These are phyloP conservation scores for Cryptoleucopteryx plumbea DNA, from an alignment of 2,113 vertebrate species.

Conservation along the genomic window DNA sequence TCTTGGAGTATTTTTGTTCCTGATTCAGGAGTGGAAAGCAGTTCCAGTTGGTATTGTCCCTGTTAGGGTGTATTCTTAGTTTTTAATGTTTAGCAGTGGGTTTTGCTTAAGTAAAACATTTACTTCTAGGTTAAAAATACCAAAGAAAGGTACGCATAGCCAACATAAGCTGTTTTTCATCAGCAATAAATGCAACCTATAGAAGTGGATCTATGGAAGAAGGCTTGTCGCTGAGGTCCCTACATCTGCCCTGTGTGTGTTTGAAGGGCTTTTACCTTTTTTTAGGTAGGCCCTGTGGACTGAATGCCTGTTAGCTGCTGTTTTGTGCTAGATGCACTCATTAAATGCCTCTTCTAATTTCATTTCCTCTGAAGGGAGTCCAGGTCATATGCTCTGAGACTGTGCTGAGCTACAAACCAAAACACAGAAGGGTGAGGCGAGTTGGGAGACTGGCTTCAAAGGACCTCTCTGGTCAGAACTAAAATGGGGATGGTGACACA, in stretches of 20 bases:
- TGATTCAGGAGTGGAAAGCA: background rate
- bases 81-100: background rate
- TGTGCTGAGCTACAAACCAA: background rate
- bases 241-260: background rate
- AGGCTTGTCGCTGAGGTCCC: background rate
- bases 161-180: background rate
- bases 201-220: background rate
- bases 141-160: background rate
- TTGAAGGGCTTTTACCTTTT: background rate
- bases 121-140: background rate
- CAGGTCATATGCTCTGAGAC: fast-evolving
- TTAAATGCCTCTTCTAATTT: background rate
- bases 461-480: background rate
- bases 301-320: background rate
- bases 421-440: fast-evolving
- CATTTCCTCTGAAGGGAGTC: background rate
- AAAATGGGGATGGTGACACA: background rate
- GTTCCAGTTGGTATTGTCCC: background rate
- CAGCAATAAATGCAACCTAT: background rate
- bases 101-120: background rate
- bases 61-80: background rate
- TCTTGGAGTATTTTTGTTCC: background rate
- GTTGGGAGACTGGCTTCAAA: background rate
- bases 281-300: background rate
- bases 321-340: fast-evolving